Conservation (phyloP, 2,113 vertebrate species). For the Pachycephala philippinensis region DNA sequence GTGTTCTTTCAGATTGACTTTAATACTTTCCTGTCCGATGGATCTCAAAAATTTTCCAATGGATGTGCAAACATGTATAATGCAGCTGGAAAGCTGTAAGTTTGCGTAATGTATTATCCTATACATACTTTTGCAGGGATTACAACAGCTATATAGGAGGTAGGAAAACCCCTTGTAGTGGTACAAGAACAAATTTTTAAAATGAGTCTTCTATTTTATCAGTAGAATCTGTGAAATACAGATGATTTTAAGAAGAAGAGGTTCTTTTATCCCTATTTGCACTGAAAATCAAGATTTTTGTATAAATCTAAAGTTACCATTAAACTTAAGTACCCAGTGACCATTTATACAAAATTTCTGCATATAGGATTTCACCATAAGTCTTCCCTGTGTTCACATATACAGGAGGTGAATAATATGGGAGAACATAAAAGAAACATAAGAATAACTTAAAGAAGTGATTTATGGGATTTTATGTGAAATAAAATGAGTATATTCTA, state of each 20-base stretch:
- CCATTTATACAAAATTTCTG: not conserved
- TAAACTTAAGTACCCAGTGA: not conserved
- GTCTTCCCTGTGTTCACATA: not conserved
- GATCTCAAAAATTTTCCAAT: conserved; percentile 98
- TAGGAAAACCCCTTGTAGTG: not conserved
- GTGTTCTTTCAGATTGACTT: conserved; percentile 84
- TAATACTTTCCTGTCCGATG: conserved; percentile 96
- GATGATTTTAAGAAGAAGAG: not conserved
- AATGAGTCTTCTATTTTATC: not conserved
- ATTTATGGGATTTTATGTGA: not conserved
- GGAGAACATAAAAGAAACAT: not conserved
- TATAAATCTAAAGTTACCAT: not conserved
- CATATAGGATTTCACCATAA: not conserved
- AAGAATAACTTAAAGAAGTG: not conserved
- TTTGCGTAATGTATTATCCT: conserved; percentile 20
- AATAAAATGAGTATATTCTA: not conserved
- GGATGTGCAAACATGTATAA: conserved; percentile 98
- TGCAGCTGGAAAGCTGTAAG: conserved; percentile 99
- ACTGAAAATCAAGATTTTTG: not conserved
- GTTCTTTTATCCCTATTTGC: not conserved
- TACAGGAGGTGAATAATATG: not conserved
- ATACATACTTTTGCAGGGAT: not conserved
- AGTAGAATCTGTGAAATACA: not conserved
- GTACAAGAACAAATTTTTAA: not conserved
- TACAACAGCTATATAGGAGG: not conserved